A percentile compares a stretch with the other conserved stretches of the same genome.
phyloP scores from a whole-genome alignment of 2,888 invertebrate genomes.

The Polyommatus icarus region DNA sequence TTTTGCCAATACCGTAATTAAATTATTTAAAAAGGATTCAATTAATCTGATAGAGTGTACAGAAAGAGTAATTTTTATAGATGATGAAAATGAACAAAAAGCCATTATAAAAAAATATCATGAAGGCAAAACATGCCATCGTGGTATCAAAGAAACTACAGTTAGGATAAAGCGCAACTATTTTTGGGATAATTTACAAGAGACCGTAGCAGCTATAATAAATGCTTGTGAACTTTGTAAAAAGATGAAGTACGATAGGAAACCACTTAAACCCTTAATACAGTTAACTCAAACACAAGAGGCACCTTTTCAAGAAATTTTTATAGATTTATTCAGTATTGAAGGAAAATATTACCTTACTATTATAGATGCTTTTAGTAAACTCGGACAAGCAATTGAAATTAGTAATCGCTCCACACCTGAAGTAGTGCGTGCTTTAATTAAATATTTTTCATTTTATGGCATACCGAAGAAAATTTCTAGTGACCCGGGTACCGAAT shows the following conservation, averaged over 20 bases:
- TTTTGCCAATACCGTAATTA: constrained; percentile 31
- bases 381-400: constrained; percentile 40
- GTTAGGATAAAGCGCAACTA: constrained; percentile 39
- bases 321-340: constrained; percentile 39
- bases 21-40: constrained; percentile 35
- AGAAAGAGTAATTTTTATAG: constrained; percentile 34
- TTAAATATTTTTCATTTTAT: constrained; percentile 41
- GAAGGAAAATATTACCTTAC: constrained; percentile 39
- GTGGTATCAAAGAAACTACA: constrained; percentile 41
- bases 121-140: constrained; percentile 40
- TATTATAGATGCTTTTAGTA: constrained; percentile 41
- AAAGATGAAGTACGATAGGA: constrained; percentile 39
- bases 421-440: constrained; percentile 37
- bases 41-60: constrained; percentile 39
- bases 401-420: constrained; percentile 36
- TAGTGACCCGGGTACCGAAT: constrained; percentile 45
- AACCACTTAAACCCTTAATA: constrained; percentile 42
- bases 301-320: constrained; percentile 43
- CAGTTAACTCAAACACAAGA: constrained; percentile 43
- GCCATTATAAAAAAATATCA: constrained; percentile 39
- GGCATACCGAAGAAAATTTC: constrained; percentile 43
- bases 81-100: constrained; percentile 37
- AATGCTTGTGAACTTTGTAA: constrained; percentile 36
- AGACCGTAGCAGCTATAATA: constrained; percentile 38
- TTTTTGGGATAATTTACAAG: constrained; percentile 42